A percentile compares a stretch with the other conserved stretches of the same genome.
Conservation (phyloP, 92 coral and sea anemone species). For the Zoanthus solanderi region DNA sequence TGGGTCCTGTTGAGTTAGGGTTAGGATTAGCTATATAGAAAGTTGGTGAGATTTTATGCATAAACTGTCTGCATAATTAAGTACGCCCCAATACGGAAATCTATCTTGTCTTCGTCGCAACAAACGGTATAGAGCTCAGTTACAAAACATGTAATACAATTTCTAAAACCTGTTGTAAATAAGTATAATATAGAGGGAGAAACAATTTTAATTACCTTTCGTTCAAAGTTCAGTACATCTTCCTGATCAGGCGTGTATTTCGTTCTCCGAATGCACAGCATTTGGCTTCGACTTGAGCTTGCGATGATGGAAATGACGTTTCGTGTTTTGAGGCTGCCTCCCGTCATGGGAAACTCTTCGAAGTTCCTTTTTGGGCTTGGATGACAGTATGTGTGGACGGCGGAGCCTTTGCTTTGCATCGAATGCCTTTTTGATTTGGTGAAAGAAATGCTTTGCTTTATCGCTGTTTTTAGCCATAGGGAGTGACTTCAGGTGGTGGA, state of each 20-base stretch:
- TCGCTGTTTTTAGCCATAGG: background rate
- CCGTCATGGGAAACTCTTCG: background rate
- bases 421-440: constrained; percentile 8
- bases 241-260: background rate
- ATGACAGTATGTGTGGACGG: background rate
- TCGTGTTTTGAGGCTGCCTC: background rate
- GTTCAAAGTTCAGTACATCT: background rate
- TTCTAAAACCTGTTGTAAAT: too few relatives aligned
- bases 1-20: too few relatives aligned
- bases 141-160: too few relatives aligned
- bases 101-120: too few relatives aligned
- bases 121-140: too few relatives aligned
- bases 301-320: background rate
- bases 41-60: too few relatives aligned
- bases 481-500: constrained; percentile 14
- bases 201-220: background rate
- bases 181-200: background rate
- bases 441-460: constrained; percentile 7
- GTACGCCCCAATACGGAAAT: too few relatives aligned
- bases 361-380: background rate
- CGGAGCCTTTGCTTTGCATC: background rate
- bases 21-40: too few relatives aligned
- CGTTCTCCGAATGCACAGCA: background rate
- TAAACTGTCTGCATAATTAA: too few relatives aligned
- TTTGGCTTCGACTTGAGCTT: background rate